Percentiles rank a stretch among this genome's conserved stretches.
Evolutionary conservation across 2,113 vertebrate genomes (phyloP).

Genomic region (Laticauda colubrina): DNA sequence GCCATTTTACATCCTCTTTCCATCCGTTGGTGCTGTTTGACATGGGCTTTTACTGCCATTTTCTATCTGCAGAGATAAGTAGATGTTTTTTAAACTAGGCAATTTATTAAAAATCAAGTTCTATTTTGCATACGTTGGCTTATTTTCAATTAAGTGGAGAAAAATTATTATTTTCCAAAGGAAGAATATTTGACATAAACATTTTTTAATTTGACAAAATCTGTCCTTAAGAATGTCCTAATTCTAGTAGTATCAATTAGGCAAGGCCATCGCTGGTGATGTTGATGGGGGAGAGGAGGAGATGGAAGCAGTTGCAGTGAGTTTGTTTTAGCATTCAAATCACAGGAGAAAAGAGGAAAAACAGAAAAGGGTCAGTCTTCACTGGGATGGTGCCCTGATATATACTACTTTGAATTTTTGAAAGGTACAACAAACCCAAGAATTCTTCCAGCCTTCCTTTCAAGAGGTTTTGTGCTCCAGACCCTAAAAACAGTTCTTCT

Average conservation of each 20-base stretch:
- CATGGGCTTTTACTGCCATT: background rate
- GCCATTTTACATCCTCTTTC: too few species aligned
- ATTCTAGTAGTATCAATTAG: background rate
- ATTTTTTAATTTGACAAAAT: background rate
- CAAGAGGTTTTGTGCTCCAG: background rate
- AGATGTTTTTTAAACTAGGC: background rate
- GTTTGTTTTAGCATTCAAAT: background rate
- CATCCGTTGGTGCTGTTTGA: too few species aligned
- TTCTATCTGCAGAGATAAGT: background rate
- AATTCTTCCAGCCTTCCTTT: background rate
- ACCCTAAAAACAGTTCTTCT: background rate
- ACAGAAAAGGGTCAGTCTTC: background rate
- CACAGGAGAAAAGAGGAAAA: background rate
- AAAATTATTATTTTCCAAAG: background rate
- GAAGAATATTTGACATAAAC: background rate
- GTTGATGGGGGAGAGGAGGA: background rate
- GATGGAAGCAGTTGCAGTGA: background rate
- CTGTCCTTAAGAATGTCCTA: too few species aligned
- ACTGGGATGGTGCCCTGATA: background rate
- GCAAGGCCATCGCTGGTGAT: background rate
- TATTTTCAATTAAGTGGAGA: background rate
- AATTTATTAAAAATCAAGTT: background rate
- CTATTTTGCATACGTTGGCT: background rate
- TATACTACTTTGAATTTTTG: background rate
- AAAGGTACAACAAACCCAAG: rapidly evolving